Base-by-base conservation (phyloP, 2,797 vertebrate species). In the Capromys pilorides region DNA sequence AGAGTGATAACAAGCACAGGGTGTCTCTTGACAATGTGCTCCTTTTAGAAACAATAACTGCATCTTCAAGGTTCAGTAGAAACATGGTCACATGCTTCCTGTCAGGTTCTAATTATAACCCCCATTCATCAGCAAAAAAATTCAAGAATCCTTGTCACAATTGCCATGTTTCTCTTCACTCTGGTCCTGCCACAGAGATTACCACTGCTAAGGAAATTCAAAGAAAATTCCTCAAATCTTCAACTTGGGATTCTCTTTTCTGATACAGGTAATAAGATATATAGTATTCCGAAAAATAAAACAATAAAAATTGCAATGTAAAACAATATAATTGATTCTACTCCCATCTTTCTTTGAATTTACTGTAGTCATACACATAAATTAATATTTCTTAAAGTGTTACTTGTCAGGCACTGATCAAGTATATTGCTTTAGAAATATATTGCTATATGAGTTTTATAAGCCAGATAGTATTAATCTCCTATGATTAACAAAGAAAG, bases 211-310 rank as follows among this genome's bases (percentile, higher is more conserved):
- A 81, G 88, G 88, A 94, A 91, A 88, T 62, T 92, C 39, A 86
- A 95, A 51, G 66, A 41, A 93, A 64, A 75, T 8, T 39, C 79
- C 67, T 41, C 51, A 69, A 82, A 61, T 14, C 67, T 90, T 66
- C 87, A 83, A 5, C 62, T 71, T 94, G 83, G 45, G 67, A 93
- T 81, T 92, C 7, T 69, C 13, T 86, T 75, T 92, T 57, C 66
- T 93, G 86, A 83, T 73, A 18, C 75, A 96, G 95, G 86, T 96
- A 96, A 95, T 31, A 86, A 92, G 2, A n/a, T 41, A 90, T 62
- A 1, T 14, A 54, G 1, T 41, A 7, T 79, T 88, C 82, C 80
- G 10, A 90, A 67, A 24, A 84, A 14, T 45, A n/a, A 84, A 62
- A 1, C 33, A 57, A 33, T 59, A 54, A 10, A 10, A 81, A 3